Base-by-base conservation (phyloP, 1,140 invertebrate species). In the Cecropterus lyciades region DNA sequence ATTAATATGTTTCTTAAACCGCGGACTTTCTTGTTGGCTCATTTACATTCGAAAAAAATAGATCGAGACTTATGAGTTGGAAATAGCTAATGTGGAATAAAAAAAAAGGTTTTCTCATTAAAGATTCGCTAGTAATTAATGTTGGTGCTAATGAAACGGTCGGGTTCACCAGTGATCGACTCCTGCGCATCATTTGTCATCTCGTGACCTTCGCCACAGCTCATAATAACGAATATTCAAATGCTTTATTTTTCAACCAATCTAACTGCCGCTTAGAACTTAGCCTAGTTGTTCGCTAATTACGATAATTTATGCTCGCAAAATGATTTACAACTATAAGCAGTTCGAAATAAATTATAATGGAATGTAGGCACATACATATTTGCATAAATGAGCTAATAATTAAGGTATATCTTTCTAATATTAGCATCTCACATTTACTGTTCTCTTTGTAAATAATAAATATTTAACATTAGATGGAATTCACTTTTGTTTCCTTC, bases 101-200 rank as follows among this genome's bases (percentile, higher is more conserved):
- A 33, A 59, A 75, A 73, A 67, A 59, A 65, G 16, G 69, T 73
- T 75, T 82, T 85, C 80, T 82, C 82, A 88, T 88, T 87, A 82
- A 77, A 77, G 68, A 84, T 82, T 87, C 68, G 73, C 76, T 85
- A 82, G 79, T 89, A 85, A 90, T 89, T 87, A 86, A 87, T 87
- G 85, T 86, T 82, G 82, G 65, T 78, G 83, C 72, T 88, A 88
- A 90, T 87, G 87, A 86, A 85, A 74, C 75, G 74, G 79, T 79
- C 78, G 75, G 75, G 80, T 81, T 85, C 84, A 78, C 73, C 73
- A 74, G 82, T 72, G 81, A 83, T 82, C 77, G 77, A 85, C 81
- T 87, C 81, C 80, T 80, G 81, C 85, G 77, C 84, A 90, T 87
- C 87, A 89, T 90, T 85, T 83, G 83, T 88, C 81, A 87, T 90